Conservation (phyloP, 2,888 invertebrate genomes). For the Mesorhabditis spiculigera region DNA sequence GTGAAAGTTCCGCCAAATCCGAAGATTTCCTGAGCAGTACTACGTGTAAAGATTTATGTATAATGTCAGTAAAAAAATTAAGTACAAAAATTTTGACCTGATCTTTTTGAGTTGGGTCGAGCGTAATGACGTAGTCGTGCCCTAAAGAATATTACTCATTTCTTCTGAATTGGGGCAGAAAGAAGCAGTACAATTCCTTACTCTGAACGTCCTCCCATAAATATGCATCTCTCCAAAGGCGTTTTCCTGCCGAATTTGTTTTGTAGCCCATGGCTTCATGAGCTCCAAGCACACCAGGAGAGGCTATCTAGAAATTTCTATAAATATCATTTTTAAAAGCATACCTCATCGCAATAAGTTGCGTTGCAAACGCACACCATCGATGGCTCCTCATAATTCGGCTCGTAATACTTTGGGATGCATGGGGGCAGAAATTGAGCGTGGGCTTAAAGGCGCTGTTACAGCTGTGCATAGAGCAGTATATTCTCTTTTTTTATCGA, state of each 20-base stretch:
- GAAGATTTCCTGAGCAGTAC: background rate
- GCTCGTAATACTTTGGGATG: constrained; percentile 1
- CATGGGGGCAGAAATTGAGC: background rate
- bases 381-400: constrained; percentile 2
- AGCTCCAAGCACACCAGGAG: background rate
- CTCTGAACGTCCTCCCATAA: background rate
- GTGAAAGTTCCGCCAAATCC: background rate
- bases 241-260: constrained; percentile 4
- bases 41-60: too few species aligned
- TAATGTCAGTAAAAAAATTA: background rate
- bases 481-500: too few species aligned
- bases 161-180: background rate
- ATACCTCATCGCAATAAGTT: background rate
- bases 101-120: background rate
- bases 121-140: background rate
- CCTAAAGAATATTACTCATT: background rate
- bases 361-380: background rate
- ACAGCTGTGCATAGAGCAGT: too few species aligned
- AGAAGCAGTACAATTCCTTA: too few species aligned
- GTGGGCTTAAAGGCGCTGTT: background rate
- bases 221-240: background rate
- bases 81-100: background rate
- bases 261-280: background rate
- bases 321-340: background rate
- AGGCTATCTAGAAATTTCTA: background rate